Base-by-base conservation (phyloP, 2,888 invertebrate species). In the Drosophila merina region DNA sequence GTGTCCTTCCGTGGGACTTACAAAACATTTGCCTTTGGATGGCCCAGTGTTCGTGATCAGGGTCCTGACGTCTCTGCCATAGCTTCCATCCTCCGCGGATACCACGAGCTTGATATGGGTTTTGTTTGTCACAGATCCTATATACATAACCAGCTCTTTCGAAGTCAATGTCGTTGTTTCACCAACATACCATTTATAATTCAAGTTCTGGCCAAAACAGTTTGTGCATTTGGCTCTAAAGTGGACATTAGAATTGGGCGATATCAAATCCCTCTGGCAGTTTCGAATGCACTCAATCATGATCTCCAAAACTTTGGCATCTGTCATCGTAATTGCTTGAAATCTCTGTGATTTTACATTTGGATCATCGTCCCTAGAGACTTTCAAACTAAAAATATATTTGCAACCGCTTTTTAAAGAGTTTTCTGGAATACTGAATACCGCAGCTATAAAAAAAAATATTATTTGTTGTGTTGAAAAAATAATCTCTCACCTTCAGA, bases 331-430 rank as follows among this genome's bases (percentile, higher is more conserved):
- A 1, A 79, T 12, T 0, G 8, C 0, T 55, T 87, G 79, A 3
- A 0, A 1, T 0, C 1, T 10, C 10, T n/a, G 5, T 0, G 50
- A 38, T 2, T 0, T 7, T 1, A 44, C 8, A 1, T 5, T 31
- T 0, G 68, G 64, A 64, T 81, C 42, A 6, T 47, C 6, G 20
- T 87, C 85, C 26, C 77, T 47, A 3, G 1, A 12, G 0, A 87
- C 60, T 0, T 4, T 6, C n/a, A 79, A 38, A 0, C 8, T 50
- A 5, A 79, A 77, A 0, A 28, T 20, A 20, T 81, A 84, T 1
- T 6, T 12, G 25, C n/a, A n/a, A 3, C 48, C 45, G 9, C 12
- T 4, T 0, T 2, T 26, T 0, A 72, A 60, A 0, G 26, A n/a
- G 10, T 58, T 6, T 1, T 36, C 26, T 5, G 58, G 54, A 36